Evolutionary conservation across 2,113 vertebrate species (phyloP).

Genomic region (Lota lota): DNA sequence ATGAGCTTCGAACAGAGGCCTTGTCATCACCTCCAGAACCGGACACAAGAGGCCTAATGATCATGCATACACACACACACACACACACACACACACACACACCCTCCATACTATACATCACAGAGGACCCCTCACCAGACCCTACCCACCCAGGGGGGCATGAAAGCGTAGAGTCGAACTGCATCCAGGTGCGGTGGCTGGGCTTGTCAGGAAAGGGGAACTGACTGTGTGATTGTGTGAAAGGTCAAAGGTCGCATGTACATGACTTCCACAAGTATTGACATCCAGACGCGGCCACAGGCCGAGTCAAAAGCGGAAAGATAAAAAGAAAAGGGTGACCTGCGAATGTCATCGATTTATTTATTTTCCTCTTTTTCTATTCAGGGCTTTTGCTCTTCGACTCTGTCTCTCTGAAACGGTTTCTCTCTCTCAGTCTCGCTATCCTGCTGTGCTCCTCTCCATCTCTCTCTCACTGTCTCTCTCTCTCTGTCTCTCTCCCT

Average conservation of each 20-base stretch:
- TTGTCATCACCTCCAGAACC: constrained; percentile 22
- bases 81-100: constrained; percentile 1
- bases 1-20: constrained; percentile 33
- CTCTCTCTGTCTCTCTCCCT: neutral
- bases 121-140: no score
- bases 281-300: constrained; percentile 26
- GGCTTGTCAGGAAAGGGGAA: constrained; percentile 46
- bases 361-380: no score
- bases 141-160: constrained; percentile 7
- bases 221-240: constrained; percentile 22
- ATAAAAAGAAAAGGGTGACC: no score
- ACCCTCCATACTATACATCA: neutral
- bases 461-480: neutral
- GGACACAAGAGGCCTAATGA: constrained; percentile 12
- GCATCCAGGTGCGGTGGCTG: constrained; percentile 47
- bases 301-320: neutral
- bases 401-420: no score
- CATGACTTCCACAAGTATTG: constrained; percentile 31
- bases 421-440: no score
- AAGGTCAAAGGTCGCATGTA: constrained; percentile 39
- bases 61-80: no score
- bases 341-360: no score
- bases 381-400: no score
- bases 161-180: constrained; percentile 48
- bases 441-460: no score